Conservation (phyloP, 2,113 vertebrate genomes). For the Tenebrosternarchus preto region DNA sequence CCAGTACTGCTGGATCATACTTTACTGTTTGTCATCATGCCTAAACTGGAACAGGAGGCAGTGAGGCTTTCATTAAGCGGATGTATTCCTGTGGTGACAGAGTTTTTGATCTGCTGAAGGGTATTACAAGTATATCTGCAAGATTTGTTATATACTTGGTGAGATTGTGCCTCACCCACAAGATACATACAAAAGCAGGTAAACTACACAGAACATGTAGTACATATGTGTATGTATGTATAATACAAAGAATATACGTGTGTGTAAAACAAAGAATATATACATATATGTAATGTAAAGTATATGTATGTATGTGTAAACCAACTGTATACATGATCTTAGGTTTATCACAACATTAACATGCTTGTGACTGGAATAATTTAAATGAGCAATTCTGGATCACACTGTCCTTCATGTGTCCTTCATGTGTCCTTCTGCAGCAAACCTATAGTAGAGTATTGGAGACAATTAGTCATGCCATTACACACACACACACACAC, state of each 20-base stretch:
- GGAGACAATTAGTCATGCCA: neutral
- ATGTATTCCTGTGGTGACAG: neutral
- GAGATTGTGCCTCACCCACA: too few species aligned
- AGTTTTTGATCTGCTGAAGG: neutral
- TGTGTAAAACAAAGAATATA: too few species aligned
- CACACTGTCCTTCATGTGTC: neutral
- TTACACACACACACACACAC: too few species aligned
- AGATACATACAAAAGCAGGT: too few species aligned
- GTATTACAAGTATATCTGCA: neutral
- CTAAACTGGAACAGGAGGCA: neutral
- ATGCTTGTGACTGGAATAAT: neutral
- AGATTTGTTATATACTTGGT: neutral
- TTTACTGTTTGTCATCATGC: neutral
- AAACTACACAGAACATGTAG: too few species aligned
- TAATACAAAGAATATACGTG: neutral
- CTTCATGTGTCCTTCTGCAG: neutral
- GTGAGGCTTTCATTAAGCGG: constrained; percentile 4
- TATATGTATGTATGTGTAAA: too few species aligned
- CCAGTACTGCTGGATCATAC: too few species aligned
- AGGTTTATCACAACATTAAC: neutral
- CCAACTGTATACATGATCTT: neutral
- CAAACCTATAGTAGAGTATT: neutral
- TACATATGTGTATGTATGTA: too few species aligned
- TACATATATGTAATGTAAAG: too few species aligned
- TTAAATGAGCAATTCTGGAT: neutral